A percentile compares a stretch with the other conserved stretches of the same genome.
Conservation (phyloP, 2,797 vertebrate genomes). For the Macrochelys suwanniensis region DNA sequence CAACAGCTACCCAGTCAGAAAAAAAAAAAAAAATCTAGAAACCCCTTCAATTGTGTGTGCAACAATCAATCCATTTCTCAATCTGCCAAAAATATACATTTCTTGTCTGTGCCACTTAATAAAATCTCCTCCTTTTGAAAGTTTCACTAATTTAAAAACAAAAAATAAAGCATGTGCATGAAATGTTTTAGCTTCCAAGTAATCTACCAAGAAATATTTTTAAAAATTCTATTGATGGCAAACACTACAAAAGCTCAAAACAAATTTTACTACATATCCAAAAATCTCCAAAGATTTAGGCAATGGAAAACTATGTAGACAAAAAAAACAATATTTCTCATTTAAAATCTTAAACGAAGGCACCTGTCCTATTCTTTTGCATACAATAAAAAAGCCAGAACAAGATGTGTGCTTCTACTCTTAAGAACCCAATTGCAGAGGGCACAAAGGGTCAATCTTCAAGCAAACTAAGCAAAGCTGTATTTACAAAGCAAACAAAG, state of each 20-base stretch:
- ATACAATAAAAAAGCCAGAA: background rate
- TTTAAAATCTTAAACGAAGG: background rate
- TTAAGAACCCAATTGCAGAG: background rate
- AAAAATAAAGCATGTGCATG: conserved; percentile 3
- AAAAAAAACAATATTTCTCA: background rate
- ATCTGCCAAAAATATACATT: background rate
- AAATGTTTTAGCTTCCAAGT: conserved; percentile 10
- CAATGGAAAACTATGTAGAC: background rate
- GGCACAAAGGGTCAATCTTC: conserved; percentile 34
- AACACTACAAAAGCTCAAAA: background rate
- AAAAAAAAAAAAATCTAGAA: background rate
- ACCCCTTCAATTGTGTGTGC: rapidly evolving
- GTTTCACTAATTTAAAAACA: conserved; percentile 33
- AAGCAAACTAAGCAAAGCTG: background rate
- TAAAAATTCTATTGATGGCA: background rate
- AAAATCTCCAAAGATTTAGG: background rate
- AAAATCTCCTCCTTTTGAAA: conserved; percentile 5
- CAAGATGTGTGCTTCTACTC: background rate
- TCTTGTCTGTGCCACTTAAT: background rate
- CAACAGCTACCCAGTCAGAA: background rate
- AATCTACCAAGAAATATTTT: conserved; percentile 24
- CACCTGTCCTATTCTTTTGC: background rate
- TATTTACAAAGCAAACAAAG: conserved; percentile 65
- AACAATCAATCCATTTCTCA: background rate
- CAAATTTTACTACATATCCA: background rate